Evolutionary conservation across 2,888 invertebrate species (phyloP).

Genomic region (Nemotelus nigrinus): DNA sequence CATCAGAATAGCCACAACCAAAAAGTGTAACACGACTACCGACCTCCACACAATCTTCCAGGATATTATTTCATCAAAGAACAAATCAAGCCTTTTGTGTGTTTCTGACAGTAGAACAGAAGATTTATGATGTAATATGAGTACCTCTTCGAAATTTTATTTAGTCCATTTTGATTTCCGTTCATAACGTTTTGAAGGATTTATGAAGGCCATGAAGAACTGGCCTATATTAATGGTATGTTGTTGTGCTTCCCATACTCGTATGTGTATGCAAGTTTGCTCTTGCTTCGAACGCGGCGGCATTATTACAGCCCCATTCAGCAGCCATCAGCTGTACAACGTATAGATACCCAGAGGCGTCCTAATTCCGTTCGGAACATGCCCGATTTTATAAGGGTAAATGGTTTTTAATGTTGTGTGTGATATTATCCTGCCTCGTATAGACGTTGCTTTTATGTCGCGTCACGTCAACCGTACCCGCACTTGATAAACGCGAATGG

Average conservation of each 20-base stretch:
- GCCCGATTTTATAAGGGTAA: constrained; percentile 41
- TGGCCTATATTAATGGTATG: not conserved
- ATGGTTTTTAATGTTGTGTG: constrained; percentile 30
- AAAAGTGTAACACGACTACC: no score
- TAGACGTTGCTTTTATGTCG: constrained; percentile 26
- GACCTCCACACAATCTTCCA: no score
- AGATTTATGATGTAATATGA: constrained; percentile 44
- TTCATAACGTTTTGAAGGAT: constrained; percentile 19
- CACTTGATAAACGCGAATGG: constrained; percentile 10
- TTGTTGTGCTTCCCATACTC: no score
- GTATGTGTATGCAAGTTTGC: constrained; percentile 20
- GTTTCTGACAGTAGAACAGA: constrained; percentile 40
- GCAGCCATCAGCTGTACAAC: not conserved
- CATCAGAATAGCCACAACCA: no score
- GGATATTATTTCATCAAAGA: not conserved
- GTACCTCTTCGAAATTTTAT: constrained; percentile 15
- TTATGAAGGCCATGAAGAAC: not conserved
- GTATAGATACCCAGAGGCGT: not conserved
- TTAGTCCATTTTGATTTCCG: constrained; percentile 32
- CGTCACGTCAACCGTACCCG: not conserved
- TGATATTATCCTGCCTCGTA: constrained; percentile 28
- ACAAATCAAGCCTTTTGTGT: constrained; percentile 35
- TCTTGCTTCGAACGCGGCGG: not conserved
- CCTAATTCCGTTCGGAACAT: constrained; percentile 17
- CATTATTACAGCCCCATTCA: constrained; percentile 2